Base-by-base conservation (phyloP, 2,888 invertebrate genomes). In the Anoplius nigerrimus region DNA sequence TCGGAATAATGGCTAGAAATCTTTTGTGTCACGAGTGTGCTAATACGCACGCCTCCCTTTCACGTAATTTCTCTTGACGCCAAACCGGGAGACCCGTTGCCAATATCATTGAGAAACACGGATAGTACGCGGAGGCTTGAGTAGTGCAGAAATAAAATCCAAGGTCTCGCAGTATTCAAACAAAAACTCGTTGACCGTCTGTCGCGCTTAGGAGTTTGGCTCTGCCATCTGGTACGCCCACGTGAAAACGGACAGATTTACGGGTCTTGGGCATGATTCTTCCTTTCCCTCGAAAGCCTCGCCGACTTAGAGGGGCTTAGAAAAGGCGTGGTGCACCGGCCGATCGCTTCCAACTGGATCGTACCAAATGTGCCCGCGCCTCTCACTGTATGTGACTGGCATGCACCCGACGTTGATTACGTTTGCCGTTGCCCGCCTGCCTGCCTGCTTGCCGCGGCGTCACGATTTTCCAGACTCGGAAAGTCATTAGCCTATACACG, bases 341-440 rank as follows among this genome's bases (percentile, higher is more conserved):
- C 72, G 76, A 80, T 78, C 71, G 69, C 75, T 71, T 70, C 70
- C 71, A 74, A 79, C 77, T 69, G 72, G 80, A 80, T 74, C 78
- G 73, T 22, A 66, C 77, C 78, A 77, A 82, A 82, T 81, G 82
- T 79, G 79, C 79, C 75, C 72, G 76, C 78, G 64, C 81, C 84
- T 84, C 84, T 85, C 83, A 82, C 83, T 81, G 83, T 84, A 71
- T 83, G 81, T 81, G 84, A 82, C 83, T 81, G 81, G 84, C 78
- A 76, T 81, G 72, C 77, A 78, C 72, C 75, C 48, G 75, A 74
- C 80, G 79, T 55, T 85, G 84, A 85, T 85, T 85, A 79, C 68
- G 69, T 71, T 78, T 78, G 67, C 72, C 75, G n/a, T n/a, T n/a
- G n/a, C n/a, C n/a, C n/a, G n/a, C n/a, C n/a, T n/a, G n/a, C n/a